Evolutionary conservation across 2,113 vertebrate species (phyloP).

Genomic region (Prunella fulvescens): DNA sequence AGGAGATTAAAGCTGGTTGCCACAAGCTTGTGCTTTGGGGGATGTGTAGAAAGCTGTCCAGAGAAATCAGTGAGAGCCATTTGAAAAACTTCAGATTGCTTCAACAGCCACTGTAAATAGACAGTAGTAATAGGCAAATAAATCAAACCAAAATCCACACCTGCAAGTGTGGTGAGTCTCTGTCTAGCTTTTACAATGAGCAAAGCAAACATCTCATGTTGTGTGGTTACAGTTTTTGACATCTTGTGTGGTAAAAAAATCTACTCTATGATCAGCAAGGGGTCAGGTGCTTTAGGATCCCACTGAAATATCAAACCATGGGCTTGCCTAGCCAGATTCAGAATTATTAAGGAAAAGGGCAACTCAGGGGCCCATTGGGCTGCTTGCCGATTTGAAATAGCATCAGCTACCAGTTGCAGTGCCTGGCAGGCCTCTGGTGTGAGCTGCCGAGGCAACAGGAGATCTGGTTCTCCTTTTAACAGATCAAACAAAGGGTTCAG

Average conservation of each 20-base stretch:
- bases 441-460: background rate
- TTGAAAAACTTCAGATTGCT: background rate
- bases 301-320: background rate
- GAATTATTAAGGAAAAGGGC: background rate
- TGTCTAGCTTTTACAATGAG: background rate
- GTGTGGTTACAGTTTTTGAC: background rate
- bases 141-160: background rate
- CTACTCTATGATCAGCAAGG: background rate
- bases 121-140: background rate
- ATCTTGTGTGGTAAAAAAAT: background rate
- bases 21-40: background rate
- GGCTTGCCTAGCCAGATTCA: background rate
- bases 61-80: background rate
- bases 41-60: background rate
- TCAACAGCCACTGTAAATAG: background rate
- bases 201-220: background rate
- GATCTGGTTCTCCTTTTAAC: background rate
- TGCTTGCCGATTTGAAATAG: background rate
- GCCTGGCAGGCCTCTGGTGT: background rate
- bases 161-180: background rate
- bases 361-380: background rate
- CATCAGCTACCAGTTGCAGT: background rate
- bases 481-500: too few relatives aligned
- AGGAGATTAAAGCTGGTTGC: background rate
- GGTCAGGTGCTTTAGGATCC: background rate